Base-by-base conservation (phyloP, 2,888 invertebrate species). In the Amblyjoppa fuscipennis region DNA sequence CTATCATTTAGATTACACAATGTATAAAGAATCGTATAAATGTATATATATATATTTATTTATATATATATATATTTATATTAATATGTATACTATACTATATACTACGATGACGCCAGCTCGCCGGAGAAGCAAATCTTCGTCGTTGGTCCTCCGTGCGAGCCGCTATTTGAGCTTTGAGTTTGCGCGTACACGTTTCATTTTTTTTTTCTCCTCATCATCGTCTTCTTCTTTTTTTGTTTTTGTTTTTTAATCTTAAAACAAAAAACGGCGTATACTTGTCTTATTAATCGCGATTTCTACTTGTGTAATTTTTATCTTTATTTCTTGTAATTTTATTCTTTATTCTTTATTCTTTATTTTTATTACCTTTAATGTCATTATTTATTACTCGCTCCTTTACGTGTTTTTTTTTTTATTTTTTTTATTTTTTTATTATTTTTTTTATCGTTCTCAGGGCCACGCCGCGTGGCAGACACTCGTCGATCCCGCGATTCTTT, bases 161-260 rank as follows among this genome's bases (percentile, higher is more conserved):
- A 94, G 94, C 94, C 92, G 93, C 91, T 91, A 91, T 93, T 93
- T 93, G 93, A 93, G 93, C 93, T 93, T 94, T 92, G 92, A 93
- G 92, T 59, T 93, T 90, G 92, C 93, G 92, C 92, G 90, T 93
- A 92, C 90, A 90, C 81, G 81, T 66, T 71, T 81, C 61, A 68
- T 78, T 74, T 70, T 51, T 45, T 71, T 56, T 25, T 41, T 51
- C 73, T 78, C 68, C 76, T 73, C 16, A 11, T 20, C 49, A 51
- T 73, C 66, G 64, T 34, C n/a, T 28, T 51, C 51, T 80, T 34
- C 88, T 81, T 90, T 89, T 90, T 91, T 88, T 89, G 88, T 87
- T 61, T 77, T 61, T 77, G 20, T 20, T 20, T 20, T 20, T 20
- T 20, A 20, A 20, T 87, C 87, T 85, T 88, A 88, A 59, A 74